A percentile compares a stretch with the other conserved stretches of the same genome.
Conservation (phyloP, 2,797 vertebrate genomes). For the Sebastolobus altivelis region DNA sequence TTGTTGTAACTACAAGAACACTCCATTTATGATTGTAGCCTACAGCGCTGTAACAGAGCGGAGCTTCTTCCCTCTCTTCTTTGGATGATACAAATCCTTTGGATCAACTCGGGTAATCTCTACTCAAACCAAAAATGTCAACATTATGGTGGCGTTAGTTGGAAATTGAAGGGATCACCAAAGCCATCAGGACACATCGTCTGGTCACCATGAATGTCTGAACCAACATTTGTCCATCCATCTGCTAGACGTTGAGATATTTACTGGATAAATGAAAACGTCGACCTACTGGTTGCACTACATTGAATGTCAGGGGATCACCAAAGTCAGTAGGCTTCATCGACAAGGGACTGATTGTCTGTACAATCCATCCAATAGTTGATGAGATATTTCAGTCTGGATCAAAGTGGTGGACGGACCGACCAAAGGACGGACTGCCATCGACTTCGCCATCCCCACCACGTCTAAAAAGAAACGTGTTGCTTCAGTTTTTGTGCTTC, state of each 20-base stretch:
- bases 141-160: neutral
- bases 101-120: neutral
- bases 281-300: neutral
- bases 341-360: neutral
- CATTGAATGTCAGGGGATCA: neutral
- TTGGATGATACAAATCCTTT: neutral
- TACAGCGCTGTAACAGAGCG: neutral
- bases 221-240: neutral
- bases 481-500: constrained; percentile 6
- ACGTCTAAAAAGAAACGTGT: constrained; percentile 12
- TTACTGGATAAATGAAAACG: constrained; percentile 1
- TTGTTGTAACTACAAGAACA: neutral
- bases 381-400: neutral
- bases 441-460: neutral
- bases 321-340: neutral
- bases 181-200: neutral
- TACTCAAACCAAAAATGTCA: neutral
- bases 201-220: neutral
- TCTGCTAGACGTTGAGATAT: neutral
- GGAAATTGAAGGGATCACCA: neutral
- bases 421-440: neutral
- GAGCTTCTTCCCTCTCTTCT: neutral
- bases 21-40: neutral
- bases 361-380: neutral
- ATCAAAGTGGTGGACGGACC: neutral